Percentiles rank a stretch among this genome's conserved stretches.
Conservation (phyloP, 2,113 vertebrate species). For the Bostrychus sinensis region DNA sequence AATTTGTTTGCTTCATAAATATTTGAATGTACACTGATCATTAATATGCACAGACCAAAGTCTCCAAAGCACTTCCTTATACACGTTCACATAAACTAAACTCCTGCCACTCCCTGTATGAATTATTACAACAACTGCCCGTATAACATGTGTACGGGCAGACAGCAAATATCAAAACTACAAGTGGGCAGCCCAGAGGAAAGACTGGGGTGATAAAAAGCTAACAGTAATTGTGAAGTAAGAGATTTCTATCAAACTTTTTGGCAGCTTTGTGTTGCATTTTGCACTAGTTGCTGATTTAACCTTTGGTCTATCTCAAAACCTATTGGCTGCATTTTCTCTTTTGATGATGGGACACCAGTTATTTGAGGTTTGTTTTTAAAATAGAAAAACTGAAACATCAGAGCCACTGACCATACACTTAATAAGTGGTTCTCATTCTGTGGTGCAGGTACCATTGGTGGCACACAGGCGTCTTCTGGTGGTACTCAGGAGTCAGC, state of each 20-base stretch:
- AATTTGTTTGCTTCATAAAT: conserved; percentile 83
- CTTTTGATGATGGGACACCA: too few species aligned
- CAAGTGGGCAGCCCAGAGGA: background rate
- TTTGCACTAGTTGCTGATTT: background rate
- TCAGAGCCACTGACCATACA: too few species aligned
- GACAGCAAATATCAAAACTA: conserved; percentile 22
- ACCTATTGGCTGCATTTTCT: too few species aligned
- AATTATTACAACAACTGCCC: conserved; percentile 34
- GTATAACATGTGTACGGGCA: conserved; percentile 32
- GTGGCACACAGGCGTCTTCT: too few species aligned
- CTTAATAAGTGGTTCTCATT: too few species aligned
- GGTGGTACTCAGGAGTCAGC: too few species aligned
- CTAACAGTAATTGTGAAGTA: background rate
- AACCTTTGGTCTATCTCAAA: too few species aligned
- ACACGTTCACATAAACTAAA: conserved; percentile 48
- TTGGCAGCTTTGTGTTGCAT: background rate
- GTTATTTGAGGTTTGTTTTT: too few species aligned
- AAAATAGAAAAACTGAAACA: too few species aligned
- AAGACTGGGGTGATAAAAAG: conserved; percentile 19
- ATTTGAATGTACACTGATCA: conserved; percentile 79
- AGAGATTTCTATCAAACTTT: background rate
- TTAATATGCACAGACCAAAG: conserved; percentile 78
- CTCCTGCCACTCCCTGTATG: conserved; percentile 52
- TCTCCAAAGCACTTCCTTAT: conserved; percentile 51
- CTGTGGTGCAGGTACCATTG: too few species aligned